phyloP scores from a whole-genome alignment of 2,888 invertebrate genomes.

The Ectropis crepuscularia region DNA sequence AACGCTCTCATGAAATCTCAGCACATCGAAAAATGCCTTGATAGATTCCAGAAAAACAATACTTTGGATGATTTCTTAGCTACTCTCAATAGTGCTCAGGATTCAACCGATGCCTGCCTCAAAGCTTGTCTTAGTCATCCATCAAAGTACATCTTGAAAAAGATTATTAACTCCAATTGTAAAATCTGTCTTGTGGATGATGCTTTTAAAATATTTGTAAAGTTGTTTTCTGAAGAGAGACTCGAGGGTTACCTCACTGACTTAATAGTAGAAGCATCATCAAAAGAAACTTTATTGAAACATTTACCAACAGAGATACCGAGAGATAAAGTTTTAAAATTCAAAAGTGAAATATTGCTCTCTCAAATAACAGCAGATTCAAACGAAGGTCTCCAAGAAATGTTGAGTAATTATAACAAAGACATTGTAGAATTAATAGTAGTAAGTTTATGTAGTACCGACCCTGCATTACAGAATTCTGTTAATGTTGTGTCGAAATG shows the following conservation, averaged over 20 bases:
- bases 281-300: constrained; percentile 64
- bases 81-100: constrained; percentile 51
- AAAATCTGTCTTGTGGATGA: constrained; percentile 61
- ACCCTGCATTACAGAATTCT: constrained; percentile 46
- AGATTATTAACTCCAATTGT: constrained; percentile 65
- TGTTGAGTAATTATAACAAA: constrained; percentile 57
- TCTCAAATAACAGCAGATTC: constrained; percentile 54
- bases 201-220: constrained; percentile 62
- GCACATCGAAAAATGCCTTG: constrained; percentile 82
- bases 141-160: constrained; percentile 68
- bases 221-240: constrained; percentile 63
- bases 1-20: constrained; percentile 80
- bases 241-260: constrained; percentile 65
- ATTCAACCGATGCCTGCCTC: constrained; percentile 50
- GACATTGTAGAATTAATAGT: constrained; percentile 62
- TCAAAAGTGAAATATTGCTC: constrained; percentile 65
- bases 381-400: constrained; percentile 47
- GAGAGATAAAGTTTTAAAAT: constrained; percentile 56
- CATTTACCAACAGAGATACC: constrained; percentile 58
- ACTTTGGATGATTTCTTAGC: constrained; percentile 72
- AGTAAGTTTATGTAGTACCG: constrained; percentile 59
- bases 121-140: constrained; percentile 68
- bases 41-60: constrained; percentile 71
- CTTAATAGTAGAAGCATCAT: constrained; percentile 71
- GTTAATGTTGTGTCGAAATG: constrained; percentile 51